Evolutionary conservation across 1,140 invertebrate species (phyloP), one percentile per base, ranked within the genome.

Genomic region (Tetraneura akinire): DNA sequence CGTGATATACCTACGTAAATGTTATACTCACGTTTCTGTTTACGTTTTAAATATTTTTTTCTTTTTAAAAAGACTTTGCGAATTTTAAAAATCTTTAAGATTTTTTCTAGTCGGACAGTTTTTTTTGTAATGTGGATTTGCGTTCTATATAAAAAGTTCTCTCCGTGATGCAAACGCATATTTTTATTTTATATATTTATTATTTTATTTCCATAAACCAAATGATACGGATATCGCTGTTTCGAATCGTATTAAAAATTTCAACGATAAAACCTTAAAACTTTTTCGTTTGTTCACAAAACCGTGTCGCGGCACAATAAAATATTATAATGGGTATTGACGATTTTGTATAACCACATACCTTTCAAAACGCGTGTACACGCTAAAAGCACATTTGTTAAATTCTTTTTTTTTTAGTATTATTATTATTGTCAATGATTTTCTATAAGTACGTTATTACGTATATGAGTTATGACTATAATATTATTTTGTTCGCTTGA

Each of bases 341-440:
- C 8, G 32, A 37, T 37, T 37, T 37, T 37, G 32, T 37, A 37
- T 37, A 8, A 37, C 8, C 8, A 37, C 3, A 8, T 37, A 62
- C 14, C 26, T 62, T 62, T 62, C 26, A 29, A 62, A 16, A 32
- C 11, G 10, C 10, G 16, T 32, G 4, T 62, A 18, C 18, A 18
- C 8, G 32, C 8, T 16, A 62, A 16, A n/a, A 62, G 14, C 16
- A 16, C 16, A 3, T 11, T n/a, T 32, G 60, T 5, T n/a, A 16
- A 29, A 32, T 57, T 29, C 2, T 21, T 66, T 21, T 37, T n/a
- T n/a, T n/a, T n/a, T n/a, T n/a, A n/a, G n/a, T n/a, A n/a, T n/a
- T n/a, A n/a, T n/a, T 66, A 66, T 37, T 42, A 42, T 66, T 66
- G 18, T 66, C 32, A 70, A 47, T 47, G n/a, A n/a, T n/a, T n/a